Evolutionary conservation across 1,140 invertebrate species (phyloP), one percentile per base, ranked within the genome.

Genomic region (Babylonia areolata): DNA sequence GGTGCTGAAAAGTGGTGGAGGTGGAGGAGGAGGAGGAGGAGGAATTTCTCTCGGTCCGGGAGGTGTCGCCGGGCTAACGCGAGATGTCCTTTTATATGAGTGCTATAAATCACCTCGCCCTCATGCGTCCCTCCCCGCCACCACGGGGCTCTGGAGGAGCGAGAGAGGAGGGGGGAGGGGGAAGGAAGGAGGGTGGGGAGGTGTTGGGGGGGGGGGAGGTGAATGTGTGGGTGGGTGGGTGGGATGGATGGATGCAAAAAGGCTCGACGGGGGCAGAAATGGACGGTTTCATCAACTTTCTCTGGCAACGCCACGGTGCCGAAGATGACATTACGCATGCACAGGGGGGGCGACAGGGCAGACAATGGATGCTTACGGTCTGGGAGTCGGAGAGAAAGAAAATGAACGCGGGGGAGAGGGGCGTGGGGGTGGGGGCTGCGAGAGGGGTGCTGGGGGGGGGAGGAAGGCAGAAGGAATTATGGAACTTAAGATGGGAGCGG

Each of bases 281-380:
- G 75, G 75, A 77, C 75, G 75, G 75, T 77, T 77, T 77, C 37
- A 40, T 40, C 75, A 77, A 77, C 35, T 77, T 77, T 77, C 35
- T 28, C 75, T 35, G 75, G 35, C 75, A 77, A 37, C 75, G 37
- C 3, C 35, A 20, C 23, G 35, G 1, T 17, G 35, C 35, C 35
- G 2, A 77, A 77, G 75, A 77, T 77, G 75, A 77, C 75, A 77
- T 40, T 77, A 40, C 75, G 37, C 75, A 77, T 77, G 75, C 75
- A 73, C 79, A 31, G 17, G 40, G 54, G 0, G 9, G 46, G 46
- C 46, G 46, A 51, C 46, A 17, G 46, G 9, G 17, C 46, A 51
- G 46, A 51, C 46, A 51, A 51, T 51, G 46, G 46, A 51, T 51
- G 46, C 46, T 51, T 51, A 51, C 46, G 46, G 46, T 2, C 46